Conservation (phyloP, 1,140 invertebrate genomes). For the Lanistes nyassanus region DNA sequence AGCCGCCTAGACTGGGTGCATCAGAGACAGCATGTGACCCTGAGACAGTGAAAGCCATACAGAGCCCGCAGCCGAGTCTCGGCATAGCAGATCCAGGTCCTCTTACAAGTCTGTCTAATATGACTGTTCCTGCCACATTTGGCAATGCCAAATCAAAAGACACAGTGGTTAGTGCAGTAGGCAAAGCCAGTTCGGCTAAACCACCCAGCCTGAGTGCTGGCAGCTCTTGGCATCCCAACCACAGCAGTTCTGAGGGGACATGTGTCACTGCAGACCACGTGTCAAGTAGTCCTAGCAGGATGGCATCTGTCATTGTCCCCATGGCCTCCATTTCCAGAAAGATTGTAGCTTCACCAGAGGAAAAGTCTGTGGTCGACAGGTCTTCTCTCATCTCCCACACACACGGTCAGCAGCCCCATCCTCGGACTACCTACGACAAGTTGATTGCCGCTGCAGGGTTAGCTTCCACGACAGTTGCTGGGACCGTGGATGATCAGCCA, state of each 20-base stretch:
- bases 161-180: background rate
- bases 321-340: conserved; percentile 21
- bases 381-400: background rate
- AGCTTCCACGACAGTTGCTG: conserved; percentile 21
- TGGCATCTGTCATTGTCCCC: conserved; percentile 37
- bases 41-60: too few relatives aligned
- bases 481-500: conserved; percentile 46
- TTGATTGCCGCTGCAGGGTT: conserved; percentile 16
- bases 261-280: background rate
- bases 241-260: background rate
- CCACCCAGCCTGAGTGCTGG: background rate
- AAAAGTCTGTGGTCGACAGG: background rate
- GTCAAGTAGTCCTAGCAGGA: conserved; percentile 2
- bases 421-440: conserved; percentile 21
- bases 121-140: conserved; percentile 17
- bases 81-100: background rate
- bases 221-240: background rate
- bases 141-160: background rate
- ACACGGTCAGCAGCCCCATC: background rate
- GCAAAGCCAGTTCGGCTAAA: background rate
- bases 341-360: conserved; percentile 18
- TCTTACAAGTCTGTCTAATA: conserved; percentile 12
- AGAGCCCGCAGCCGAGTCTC: too few relatives aligned
- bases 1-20: too few relatives aligned
- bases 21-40: too few relatives aligned